A percentile compares a stretch with the other conserved stretches of the same genome.
Conservation (phyloP, 2,888 invertebrate genomes). For the Diarsia dahlii region DNA sequence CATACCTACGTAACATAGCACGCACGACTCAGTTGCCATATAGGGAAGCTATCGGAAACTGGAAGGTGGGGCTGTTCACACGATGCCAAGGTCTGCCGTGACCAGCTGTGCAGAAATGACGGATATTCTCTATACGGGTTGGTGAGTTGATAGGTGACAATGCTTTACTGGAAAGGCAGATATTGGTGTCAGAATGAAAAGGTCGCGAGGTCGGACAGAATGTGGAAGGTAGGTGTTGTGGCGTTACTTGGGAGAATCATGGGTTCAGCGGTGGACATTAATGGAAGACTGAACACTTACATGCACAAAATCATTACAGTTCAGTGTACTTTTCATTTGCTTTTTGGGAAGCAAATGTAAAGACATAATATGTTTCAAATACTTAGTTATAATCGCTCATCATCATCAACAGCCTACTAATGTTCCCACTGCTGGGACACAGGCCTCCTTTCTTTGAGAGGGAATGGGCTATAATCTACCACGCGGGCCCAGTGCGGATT, state of each 20-base stretch:
- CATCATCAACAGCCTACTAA: too few relatives aligned
- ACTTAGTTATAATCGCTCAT: too few relatives aligned
- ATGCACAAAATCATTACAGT: too few relatives aligned
- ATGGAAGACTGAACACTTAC: not conserved
- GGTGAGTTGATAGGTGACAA: not conserved
- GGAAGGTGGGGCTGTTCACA: slow-evolving; percentile 56
- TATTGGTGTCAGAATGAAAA: not conserved
- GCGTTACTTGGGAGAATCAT: not conserved
- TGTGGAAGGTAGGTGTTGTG: not conserved
- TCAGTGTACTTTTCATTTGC: too few relatives aligned
- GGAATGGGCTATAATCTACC: too few relatives aligned
- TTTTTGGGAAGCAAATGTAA: too few relatives aligned
- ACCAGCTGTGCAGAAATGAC: slow-evolving; percentile 25
- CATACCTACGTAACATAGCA: slow-evolving; percentile 18
- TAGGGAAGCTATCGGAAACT: slow-evolving; percentile 59
- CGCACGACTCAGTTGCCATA: slow-evolving; percentile 56
- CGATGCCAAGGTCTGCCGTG: slow-evolving; percentile 56
- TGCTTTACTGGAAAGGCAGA: not conserved
- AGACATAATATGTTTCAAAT: too few relatives aligned
- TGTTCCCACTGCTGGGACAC: too few relatives aligned
- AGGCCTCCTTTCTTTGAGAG: too few relatives aligned
- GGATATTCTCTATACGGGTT: slow-evolving; percentile 18
- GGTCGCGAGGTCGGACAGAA: too few relatives aligned
- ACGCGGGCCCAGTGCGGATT: too few relatives aligned
- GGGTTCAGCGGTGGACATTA: not conserved